Percentiles rank a stretch among this genome's conserved stretches.
Conservation (phyloP, 2,888 invertebrate species). For the Imbricaverruca yamaguchii region DNA sequence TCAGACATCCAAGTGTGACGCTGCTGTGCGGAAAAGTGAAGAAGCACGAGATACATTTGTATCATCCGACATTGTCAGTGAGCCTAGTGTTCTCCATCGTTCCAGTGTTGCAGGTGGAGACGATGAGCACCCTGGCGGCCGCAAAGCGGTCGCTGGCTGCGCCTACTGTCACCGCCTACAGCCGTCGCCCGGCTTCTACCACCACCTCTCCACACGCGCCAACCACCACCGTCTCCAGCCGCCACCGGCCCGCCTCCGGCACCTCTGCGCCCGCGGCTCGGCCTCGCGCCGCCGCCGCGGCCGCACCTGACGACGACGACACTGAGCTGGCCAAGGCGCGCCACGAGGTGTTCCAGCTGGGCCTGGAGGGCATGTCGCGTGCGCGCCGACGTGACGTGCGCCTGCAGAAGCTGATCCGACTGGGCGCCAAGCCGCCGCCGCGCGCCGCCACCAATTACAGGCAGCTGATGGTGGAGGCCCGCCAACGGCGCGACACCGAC, state of each 20-base stretch:
- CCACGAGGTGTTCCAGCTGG: constrained; percentile 20
- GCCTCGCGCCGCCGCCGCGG: neutral
- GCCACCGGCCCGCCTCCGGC: neutral
- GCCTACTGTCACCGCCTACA: too few species aligned
- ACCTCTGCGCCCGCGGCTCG: neutral
- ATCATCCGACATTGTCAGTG: too few species aligned
- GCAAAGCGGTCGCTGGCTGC: neutral
- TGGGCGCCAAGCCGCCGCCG: constrained; percentile 22
- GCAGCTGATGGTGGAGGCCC: constrained; percentile 10
- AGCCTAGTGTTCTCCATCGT: neutral
- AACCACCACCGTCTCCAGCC: neutral
- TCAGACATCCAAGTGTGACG: too few species aligned
- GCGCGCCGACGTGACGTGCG: neutral
- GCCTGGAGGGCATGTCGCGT: constrained; percentile 12
- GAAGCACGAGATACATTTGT: too few species aligned
- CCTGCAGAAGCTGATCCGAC: neutral
- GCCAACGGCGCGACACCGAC: neutral
- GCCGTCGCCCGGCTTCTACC: too few species aligned
- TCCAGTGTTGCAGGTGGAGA: neutral
- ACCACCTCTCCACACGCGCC: neutral
- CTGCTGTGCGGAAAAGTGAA: too few species aligned
- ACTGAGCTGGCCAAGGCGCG: neutral
- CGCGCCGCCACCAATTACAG: neutral
- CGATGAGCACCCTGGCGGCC: neutral
- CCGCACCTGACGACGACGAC: neutral